A percentile compares a stretch with the other conserved stretches of the same genome.
Evolutionary conservation across 2,113 vertebrate species (phyloP).

Genomic region (Sinocyclocheilus anshuiensis): DNA sequence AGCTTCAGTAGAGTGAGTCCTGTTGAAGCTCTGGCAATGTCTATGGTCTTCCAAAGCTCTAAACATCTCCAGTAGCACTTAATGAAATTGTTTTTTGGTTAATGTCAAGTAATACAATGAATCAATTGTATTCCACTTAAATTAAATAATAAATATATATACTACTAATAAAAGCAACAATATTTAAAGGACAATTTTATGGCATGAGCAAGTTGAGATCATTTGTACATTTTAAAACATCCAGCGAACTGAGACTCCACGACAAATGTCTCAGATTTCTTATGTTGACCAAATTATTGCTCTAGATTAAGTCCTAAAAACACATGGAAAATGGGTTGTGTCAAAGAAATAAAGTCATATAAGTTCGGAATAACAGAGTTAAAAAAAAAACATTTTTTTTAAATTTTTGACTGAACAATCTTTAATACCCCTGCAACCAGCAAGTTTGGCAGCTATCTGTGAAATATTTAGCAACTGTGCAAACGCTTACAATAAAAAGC

Average conservation of each 20-base stretch:
- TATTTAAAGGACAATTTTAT: background rate
- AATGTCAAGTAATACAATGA: background rate
- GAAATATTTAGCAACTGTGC: slow-evolving; percentile 25
- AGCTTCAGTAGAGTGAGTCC: slow-evolving; percentile 58
- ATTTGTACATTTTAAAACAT: slow-evolving; percentile 25
- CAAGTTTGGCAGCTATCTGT: slow-evolving; percentile 42
- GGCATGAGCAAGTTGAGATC: slow-evolving; percentile 49
- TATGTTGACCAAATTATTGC: background rate
- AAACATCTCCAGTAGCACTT: slow-evolving; percentile 71
- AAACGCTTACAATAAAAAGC: slow-evolving; percentile 5
- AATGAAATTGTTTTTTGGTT: background rate
- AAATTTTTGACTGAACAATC: background rate
- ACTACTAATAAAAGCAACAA: background rate
- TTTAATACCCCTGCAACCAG: background rate
- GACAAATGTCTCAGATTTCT: background rate
- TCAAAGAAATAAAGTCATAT: background rate
- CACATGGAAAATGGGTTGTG: background rate
- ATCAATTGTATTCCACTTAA: background rate
- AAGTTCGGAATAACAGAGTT: background rate
- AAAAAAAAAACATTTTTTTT: background rate
- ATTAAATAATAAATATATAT: background rate
- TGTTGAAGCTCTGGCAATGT: slow-evolving; percentile 54
- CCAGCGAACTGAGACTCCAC: background rate
- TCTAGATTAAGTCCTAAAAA: background rate
- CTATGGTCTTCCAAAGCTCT: slow-evolving; percentile 62